Evolutionary conservation across 2,797 vertebrate species (phyloP), one percentile per base, ranked within the genome.

Genomic region (Cyprinella venusta): DNA sequence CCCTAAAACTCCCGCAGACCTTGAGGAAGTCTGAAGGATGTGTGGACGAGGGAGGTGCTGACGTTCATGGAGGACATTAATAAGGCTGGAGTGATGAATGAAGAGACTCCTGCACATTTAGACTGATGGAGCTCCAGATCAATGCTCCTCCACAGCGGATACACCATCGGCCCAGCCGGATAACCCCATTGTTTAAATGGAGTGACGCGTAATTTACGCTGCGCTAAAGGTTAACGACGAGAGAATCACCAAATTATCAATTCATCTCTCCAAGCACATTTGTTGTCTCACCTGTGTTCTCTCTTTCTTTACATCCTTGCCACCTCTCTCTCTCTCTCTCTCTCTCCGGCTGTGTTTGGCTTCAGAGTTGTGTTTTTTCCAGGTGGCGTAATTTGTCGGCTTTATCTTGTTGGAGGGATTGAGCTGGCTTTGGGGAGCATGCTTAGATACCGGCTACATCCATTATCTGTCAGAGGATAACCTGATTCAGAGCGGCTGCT

Each of bases 401-500:
- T 89, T 91, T 89, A 91, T 93, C 91, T 90, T 83, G 67, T 84
- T 83, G 59, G 80, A 80, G 70, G 82, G 84, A 86, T 87, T 83
- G 86, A 89, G 79, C 86, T 64, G 84, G 84, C 84, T 87, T 89
- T 80, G 50, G 87, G 82, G 90, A 86, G 88, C 88, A 91, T 91
- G 90, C 90, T 91, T 88, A 88, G 89, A 89, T 90, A 88, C 83
- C 48, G 40, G 30, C 24, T 89, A 90, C 88, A 90, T 92, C 89
- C 90, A 90, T 93, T 92, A 93, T 90, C 88, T 78, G 88, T 87
- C 90, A 36, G 81, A 71, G 84, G 83, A 88, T 90, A 92, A 91
- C 88, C 88, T 68, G 82, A 92, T 93, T 91, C 88, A 88, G 84
- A 84, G 67, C 67, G 7, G 61, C 61, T 65, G 71, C 71, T 82